Evolutionary conservation across 2,797 vertebrate species (phyloP).

Genomic region (Eulemur rubriventer): DNA sequence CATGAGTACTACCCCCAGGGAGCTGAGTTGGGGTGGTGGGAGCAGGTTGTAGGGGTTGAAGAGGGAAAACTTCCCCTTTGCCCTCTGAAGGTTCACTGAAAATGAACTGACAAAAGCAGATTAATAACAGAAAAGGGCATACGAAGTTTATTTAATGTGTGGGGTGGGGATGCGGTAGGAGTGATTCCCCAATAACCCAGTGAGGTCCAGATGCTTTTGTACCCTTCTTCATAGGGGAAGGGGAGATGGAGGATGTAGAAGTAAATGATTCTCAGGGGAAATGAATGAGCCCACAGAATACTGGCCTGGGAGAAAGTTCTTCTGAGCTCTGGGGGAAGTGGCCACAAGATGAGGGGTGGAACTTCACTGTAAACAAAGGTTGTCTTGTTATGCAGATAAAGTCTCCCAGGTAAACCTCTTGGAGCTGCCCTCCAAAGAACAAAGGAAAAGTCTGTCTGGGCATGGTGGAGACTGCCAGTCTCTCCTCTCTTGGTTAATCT

Average conservation of each 20-base stretch:
- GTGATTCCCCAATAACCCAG: neutral
- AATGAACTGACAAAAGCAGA: neutral
- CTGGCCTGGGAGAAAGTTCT: neutral
- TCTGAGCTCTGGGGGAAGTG: neutral
- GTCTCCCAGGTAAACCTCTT: neutral
- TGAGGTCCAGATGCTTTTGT: neutral
- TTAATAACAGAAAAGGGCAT: neutral
- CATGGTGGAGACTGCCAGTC: neutral
- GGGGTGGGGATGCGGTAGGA: neutral
- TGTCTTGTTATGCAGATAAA: neutral
- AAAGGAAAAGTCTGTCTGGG: neutral
- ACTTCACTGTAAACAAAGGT: neutral
- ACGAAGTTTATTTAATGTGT: neutral
- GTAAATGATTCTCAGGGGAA: neutral
- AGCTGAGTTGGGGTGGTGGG: neutral
- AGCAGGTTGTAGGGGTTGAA: neutral
- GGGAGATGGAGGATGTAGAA: neutral
- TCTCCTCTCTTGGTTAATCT: neutral
- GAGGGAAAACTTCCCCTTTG: neutral
- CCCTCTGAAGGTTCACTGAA: neutral
- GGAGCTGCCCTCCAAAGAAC: neutral
- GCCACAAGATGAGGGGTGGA: neutral
- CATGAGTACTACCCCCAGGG: neutral
- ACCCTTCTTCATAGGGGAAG: neutral
- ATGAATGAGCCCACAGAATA: neutral